Percentiles rank a stretch among this genome's conserved stretches.
phyloP scores from a whole-genome alignment of 2,797 vertebrate species.

The Falco columbarius region DNA sequence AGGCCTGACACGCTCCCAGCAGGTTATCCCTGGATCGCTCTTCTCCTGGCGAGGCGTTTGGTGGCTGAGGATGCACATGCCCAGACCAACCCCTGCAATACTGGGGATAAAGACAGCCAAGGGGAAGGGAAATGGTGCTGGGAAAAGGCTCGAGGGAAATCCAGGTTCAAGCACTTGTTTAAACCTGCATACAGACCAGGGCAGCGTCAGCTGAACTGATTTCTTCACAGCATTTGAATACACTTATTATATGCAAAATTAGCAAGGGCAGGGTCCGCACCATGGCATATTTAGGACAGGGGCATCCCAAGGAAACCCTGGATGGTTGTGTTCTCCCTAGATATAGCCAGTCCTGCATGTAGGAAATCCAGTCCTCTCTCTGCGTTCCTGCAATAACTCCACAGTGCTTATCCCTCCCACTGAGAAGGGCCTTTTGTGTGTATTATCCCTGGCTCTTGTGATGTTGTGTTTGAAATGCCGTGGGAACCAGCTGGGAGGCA shows the following conservation, averaged over 20 bases:
- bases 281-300: background rate
- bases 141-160: background rate
- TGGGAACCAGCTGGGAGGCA: background rate
- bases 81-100: background rate
- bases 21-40: background rate
- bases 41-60: background rate
- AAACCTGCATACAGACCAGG: background rate
- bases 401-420: background rate
- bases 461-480: background rate
- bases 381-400: background rate
- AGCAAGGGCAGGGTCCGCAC: background rate
- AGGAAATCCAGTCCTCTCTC: background rate
- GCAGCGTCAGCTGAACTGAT: background rate
- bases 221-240: background rate
- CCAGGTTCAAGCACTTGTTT: rapidly evolving
- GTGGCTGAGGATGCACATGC: background rate
- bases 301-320: background rate
- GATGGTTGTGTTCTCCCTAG: background rate
- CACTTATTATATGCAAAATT: background rate
- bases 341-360: background rate
- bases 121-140: background rate
- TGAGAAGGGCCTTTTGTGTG: background rate
- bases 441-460: background rate
- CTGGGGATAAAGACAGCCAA: background rate
- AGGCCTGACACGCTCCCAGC: background rate